A percentile compares a stretch with the other conserved stretches of the same genome.
Evolutionary conservation across 2,797 vertebrate genomes (phyloP).

Genomic region (Chiroxiphia lanceolata): DNA sequence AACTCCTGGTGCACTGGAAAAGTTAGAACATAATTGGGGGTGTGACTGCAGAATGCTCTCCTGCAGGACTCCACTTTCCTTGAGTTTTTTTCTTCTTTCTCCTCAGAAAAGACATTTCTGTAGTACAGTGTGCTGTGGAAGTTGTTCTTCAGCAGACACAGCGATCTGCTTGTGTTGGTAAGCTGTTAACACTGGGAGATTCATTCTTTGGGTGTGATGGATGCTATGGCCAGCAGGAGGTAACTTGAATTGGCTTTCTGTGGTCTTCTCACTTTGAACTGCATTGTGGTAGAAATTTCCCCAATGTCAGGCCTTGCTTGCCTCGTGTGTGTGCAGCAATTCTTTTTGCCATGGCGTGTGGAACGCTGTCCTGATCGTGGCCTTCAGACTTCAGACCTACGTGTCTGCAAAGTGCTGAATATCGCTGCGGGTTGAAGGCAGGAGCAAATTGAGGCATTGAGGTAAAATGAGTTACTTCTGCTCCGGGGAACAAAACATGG

Average conservation of each 20-base stretch:
- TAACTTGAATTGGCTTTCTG: neutral
- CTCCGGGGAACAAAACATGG: neutral
- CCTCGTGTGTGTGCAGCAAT: accelerated
- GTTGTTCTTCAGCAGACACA: neutral
- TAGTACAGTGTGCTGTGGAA: neutral
- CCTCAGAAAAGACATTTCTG: neutral
- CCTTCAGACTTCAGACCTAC: neutral
- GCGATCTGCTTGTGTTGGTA: neutral
- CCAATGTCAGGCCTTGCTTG: neutral
- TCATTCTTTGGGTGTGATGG: neutral
- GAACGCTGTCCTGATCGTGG: neutral
- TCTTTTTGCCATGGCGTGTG: neutral
- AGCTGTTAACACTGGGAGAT: neutral
- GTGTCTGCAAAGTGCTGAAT: neutral
- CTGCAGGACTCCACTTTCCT: neutral
- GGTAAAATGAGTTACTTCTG: neutral
- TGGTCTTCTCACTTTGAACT: neutral
- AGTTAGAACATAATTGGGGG: neutral
- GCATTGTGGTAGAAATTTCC: neutral
- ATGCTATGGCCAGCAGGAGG: neutral
- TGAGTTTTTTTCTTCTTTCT: neutral
- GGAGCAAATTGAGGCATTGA: neutral
- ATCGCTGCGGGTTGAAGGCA: accelerated
- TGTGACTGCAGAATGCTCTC: neutral
- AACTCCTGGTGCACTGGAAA: neutral